Percentiles rank a stretch among this genome's conserved stretches.
These are phyloP conservation scores for Cryptocephalus primarius DNA, from an alignment of 2,888 invertebrate genomes.

Conservation along the genomic window DNA sequence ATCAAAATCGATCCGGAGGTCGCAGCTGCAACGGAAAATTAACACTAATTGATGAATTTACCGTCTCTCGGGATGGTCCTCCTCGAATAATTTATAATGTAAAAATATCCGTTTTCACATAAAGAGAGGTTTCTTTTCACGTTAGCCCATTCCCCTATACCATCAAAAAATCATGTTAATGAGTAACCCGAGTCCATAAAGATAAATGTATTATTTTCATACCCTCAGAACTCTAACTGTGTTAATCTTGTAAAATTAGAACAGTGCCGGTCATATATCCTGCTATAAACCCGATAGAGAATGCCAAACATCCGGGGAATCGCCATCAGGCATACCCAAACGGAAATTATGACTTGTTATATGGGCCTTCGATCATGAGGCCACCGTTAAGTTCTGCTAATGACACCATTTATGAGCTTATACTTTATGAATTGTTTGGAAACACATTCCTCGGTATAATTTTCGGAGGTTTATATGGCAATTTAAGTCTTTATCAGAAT, in stretches of 20 bases:
- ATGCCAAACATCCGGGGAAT: conserved; percentile 31
- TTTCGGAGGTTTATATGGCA: not conserved
- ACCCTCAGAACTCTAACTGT: not conserved
- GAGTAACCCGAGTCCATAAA: not conserved
- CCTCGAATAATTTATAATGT: not conserved
- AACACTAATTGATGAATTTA: conserved; percentile 16
- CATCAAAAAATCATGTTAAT: not conserved
- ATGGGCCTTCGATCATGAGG: conserved; percentile 29
- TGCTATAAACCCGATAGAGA: conserved; percentile 28
- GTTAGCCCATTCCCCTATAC: not conserved
- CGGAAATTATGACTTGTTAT: conserved; percentile 37
- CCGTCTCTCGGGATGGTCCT: conserved; percentile 9
- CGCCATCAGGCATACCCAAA: conserved; percentile 34
- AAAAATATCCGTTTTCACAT: not conserved
- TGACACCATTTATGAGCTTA: conserved; percentile 30
- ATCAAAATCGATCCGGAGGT: not conserved
- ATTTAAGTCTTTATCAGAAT: too few species aligned
- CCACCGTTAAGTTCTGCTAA: conserved; percentile 28
- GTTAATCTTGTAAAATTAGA: too few species aligned
- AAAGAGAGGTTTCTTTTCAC: too few species aligned
- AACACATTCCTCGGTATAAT: conserved; percentile 4
- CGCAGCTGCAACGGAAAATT: conserved; percentile 13
- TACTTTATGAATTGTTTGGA: conserved; percentile 17
- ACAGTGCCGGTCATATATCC: not conserved
- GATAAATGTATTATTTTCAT: not conserved